Evolutionary conservation across 2,888 invertebrate species (phyloP).

Genomic region (Rutpela maculata): DNA sequence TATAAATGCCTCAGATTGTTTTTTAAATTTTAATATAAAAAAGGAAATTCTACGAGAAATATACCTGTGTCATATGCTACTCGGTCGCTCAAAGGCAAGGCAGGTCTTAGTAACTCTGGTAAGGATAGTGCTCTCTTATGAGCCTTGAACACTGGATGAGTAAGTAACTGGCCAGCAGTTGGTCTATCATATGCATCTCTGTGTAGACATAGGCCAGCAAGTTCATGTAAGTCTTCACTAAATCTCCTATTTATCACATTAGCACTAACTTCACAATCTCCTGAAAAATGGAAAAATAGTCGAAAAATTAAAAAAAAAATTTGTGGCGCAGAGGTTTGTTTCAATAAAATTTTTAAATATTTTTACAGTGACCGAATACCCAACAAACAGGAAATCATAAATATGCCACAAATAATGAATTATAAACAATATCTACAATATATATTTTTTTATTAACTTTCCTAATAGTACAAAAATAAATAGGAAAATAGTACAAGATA

Average conservation of each 20-base stretch:
- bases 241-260: constrained; percentile 80
- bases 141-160: constrained; percentile 87
- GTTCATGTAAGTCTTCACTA: constrained; percentile 85
- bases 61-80: constrained; percentile 76
- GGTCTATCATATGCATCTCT: constrained; percentile 83
- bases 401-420: too few relatives aligned
- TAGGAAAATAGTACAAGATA: too few relatives aligned
- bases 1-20: too few relatives aligned
- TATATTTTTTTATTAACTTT: too few relatives aligned
- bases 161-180: constrained; percentile 81
- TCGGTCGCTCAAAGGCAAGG: constrained; percentile 81
- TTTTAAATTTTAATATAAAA: too few relatives aligned
- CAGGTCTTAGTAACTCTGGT: constrained; percentile 81
- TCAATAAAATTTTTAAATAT: too few relatives aligned
- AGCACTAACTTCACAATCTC: constrained; percentile 66
- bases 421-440: too few relatives aligned
- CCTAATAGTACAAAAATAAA: too few relatives aligned
- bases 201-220: constrained; percentile 84
- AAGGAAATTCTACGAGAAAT: background rate
- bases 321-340: too few relatives aligned
- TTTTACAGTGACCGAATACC: too few relatives aligned
- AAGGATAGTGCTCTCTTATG: constrained; percentile 77
- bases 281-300: constrained; percentile 56
- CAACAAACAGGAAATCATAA: too few relatives aligned
- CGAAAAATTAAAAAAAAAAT: too few relatives aligned